A percentile compares a stretch with the other conserved stretches of the same genome.
Conservation (phyloP, 2,888 invertebrate species). For the Conops quadrifasciatus region DNA sequence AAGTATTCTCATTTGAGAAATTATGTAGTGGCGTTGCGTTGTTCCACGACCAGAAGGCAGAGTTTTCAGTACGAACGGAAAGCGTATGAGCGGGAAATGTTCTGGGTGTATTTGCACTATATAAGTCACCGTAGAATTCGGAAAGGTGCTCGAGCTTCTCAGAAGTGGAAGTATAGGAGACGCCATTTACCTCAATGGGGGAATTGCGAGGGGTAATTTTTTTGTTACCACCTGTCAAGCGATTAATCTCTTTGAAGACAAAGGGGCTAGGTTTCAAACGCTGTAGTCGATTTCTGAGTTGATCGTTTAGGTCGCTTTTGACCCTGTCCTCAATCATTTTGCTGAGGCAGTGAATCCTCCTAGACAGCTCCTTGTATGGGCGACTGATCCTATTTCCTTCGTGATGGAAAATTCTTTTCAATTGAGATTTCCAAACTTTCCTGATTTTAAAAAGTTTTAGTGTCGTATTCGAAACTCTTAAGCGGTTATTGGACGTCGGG, state of each 20-base stretch:
- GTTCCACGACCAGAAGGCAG: not conserved
- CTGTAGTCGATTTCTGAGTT: not conserved
- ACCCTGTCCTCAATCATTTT: not conserved
- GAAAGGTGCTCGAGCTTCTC: not conserved
- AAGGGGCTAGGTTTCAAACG: not conserved
- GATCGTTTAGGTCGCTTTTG: not conserved
- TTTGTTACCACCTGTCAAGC: not conserved
- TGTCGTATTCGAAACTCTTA: not conserved
- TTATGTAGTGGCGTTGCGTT: not conserved
- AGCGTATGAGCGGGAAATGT: too few relatives aligned
- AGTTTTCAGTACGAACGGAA: not conserved
- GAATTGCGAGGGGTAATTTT: not conserved
- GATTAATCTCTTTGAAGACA: not conserved
- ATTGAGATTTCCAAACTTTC: not conserved
- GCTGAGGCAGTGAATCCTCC: not conserved
- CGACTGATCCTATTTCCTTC: not conserved
- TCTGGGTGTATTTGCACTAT: too few relatives aligned
- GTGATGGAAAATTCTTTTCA: not conserved
- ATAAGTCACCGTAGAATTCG: too few relatives aligned
- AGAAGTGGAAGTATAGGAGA: not conserved
- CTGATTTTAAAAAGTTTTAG: slow-evolving; percentile 1
- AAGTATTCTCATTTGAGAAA: not conserved
- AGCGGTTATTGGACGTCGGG: not conserved
- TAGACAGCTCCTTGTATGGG: not conserved
- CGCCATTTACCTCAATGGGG: not conserved